Evolutionary conservation across 1,140 invertebrate genomes (phyloP), one percentile per base, ranked within the genome.

Genomic region (Eupristina koningsbergeri): DNA sequence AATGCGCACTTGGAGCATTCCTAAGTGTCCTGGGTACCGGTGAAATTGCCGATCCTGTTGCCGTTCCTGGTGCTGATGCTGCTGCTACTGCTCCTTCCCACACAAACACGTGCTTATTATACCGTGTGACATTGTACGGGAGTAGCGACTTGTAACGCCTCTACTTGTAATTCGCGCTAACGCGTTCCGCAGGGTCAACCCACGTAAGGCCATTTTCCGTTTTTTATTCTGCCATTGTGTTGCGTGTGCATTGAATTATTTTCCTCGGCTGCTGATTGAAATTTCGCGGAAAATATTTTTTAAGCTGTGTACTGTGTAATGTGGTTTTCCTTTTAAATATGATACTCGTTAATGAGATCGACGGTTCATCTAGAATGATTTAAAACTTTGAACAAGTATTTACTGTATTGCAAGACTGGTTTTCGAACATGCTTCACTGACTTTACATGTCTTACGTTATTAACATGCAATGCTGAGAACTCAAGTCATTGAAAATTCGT

Each of bases 91-190:
- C 47, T 50, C 9, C 15, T 50, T 2, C 47, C 47, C 15, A 50
- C 47, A 45, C 41, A n/a, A n/a, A 50, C 47, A 50, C 9, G 36
- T 0, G 36, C 63, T 41, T 78, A 34, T 63, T 13, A 36, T 34
- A 7, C 74, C 0, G 41, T 53, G 47, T 41, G 79, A 80, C 79
- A 71, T 80, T 80, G 79, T 71, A 80, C 2, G 7, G 13, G 22
- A 71, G n/a, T 71, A 80, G 78, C 45, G 64, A 2, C 47, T 80
- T 73, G 79, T 71, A 80, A 71, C 34, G 76, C 36, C 76, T 29
- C 8, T 64, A 17, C 22, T 63, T 79, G 61, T 79, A 34, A 31
- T 67, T 64, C 39, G 50, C 45, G 76, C 31, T 50, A 34, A 53
- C 41, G 39, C 39, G 61, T 78, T 26, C n/a, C 58, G 9, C 5